These are phyloP conservation scores for Prunella himalayana DNA, from an alignment of 2,113 vertebrate genomes.

Conservation along the genomic window DNA sequence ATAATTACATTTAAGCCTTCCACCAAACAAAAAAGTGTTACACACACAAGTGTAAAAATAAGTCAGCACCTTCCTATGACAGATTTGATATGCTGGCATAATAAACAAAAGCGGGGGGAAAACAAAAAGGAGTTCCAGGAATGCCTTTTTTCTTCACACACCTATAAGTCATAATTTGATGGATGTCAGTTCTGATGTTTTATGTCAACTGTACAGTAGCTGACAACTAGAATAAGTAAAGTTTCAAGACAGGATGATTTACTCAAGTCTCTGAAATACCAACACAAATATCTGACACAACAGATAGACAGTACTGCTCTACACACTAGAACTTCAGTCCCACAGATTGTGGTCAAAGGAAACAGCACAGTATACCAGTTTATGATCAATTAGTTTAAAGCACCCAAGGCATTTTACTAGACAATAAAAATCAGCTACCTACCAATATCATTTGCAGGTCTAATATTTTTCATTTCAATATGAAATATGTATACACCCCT, in stretches of 20 bases:
- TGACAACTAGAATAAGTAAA: neutral
- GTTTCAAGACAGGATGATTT: neutral
- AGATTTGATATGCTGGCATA: neutral
- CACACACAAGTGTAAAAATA: neutral
- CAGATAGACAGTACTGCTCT: neutral
- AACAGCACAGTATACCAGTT: neutral
- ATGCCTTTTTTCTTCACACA: neutral
- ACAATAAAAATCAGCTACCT: neutral
- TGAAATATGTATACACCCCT: neutral
- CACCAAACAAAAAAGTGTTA: neutral
- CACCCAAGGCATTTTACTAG: neutral
- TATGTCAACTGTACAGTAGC: neutral
- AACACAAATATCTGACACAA: neutral
- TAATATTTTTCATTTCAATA: neutral
- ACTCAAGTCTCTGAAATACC: neutral
- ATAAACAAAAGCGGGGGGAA: neutral
- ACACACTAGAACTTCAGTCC: neutral
- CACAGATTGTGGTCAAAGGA: neutral
- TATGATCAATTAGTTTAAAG: neutral
- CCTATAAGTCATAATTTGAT: neutral
- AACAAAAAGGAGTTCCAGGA: neutral
- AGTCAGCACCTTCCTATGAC: neutral
- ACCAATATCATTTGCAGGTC: neutral
- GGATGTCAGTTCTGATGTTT: neutral
- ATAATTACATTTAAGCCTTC: neutral